phyloP scores from a whole-genome alignment of 2,113 vertebrate genomes.

The Dipodomys ordii region DNA sequence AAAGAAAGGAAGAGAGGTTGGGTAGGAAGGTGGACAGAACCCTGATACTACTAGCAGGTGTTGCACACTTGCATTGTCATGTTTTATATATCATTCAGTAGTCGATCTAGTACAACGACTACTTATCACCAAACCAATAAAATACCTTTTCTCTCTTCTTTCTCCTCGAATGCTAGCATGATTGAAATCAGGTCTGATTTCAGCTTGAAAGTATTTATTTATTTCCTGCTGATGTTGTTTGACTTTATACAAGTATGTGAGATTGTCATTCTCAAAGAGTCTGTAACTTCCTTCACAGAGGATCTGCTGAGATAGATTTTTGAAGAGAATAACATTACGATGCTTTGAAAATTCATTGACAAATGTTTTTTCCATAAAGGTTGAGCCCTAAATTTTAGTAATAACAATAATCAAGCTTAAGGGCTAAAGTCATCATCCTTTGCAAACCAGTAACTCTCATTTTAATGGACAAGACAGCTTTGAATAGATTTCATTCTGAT shows the following conservation, averaged over 20 bases:
- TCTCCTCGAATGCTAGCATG: background rate
- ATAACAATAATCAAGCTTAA: slow-evolving; percentile 52
- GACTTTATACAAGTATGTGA: background rate
- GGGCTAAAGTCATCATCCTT: background rate
- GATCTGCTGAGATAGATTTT: slow-evolving; percentile 33
- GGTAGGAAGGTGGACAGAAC: accelerated
- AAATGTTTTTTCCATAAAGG: slow-evolving; percentile 36
- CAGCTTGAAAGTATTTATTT: background rate
- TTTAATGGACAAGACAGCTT: background rate
- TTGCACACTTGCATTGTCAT: background rate
- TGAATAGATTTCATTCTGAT: background rate
- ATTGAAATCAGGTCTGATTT: background rate
- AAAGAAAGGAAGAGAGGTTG: background rate
- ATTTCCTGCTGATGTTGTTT: slow-evolving; percentile 15
- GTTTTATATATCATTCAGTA: background rate
- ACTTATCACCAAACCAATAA: background rate
- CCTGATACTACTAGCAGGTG: background rate
- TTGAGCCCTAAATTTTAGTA: slow-evolving; percentile 44
- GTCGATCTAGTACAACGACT: background rate
- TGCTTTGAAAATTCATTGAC: slow-evolving; percentile 59
- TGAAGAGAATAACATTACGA: slow-evolving; percentile 47
- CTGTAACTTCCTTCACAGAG: slow-evolving; percentile 16
- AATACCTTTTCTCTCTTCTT: accelerated
- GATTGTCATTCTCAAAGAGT: slow-evolving; percentile 33
- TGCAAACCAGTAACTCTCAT: slow-evolving; percentile 31